Evolutionary conservation across 2,888 invertebrate species (phyloP).

Genomic region (Cryptophagus acutangulus): DNA sequence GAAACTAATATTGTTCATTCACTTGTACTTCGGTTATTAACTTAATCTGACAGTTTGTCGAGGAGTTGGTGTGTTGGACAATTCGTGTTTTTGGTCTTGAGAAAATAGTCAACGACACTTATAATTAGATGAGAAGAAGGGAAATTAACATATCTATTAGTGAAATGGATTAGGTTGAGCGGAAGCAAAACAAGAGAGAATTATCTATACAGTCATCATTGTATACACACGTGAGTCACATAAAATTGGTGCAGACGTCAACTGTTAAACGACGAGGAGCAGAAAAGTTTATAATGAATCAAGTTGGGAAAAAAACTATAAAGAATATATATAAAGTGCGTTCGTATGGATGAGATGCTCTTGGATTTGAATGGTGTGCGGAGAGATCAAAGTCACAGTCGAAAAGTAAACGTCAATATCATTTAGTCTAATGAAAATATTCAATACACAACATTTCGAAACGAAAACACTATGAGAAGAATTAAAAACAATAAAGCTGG

Average conservation of each 20-base stretch:
- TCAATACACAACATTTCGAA: slow-evolving; percentile 30
- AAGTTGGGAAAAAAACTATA: slow-evolving; percentile 42
- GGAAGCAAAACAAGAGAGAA: slow-evolving; percentile 2
- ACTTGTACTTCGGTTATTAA: slow-evolving; percentile 34
- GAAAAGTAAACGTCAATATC: slow-evolving; percentile 34
- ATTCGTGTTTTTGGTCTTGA: neutral
- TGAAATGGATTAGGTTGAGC: neutral
- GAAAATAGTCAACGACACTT: too few species aligned
- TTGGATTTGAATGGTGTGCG: slow-evolving; percentile 43
- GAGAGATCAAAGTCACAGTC: slow-evolving; percentile 44
- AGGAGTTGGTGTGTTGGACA: slow-evolving; percentile 1
- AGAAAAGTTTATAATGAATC: slow-evolving; percentile 44
- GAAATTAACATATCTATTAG: neutral
- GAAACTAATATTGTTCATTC: slow-evolving; percentile 41
- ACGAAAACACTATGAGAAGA: slow-evolving; percentile 24
- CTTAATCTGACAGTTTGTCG: slow-evolving; percentile 25
- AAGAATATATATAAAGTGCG: slow-evolving; percentile 45
- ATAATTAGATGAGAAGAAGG: too few species aligned
- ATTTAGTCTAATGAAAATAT: slow-evolving; percentile 36
- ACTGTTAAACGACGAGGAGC: slow-evolving; percentile 44
- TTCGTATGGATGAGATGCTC: too few species aligned
- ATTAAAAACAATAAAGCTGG: slow-evolving; percentile 26
- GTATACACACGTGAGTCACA: slow-evolving; percentile 46
- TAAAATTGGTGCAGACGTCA: slow-evolving; percentile 44
- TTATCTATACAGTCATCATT: too few species aligned